Conservation (phyloP, 2,888 invertebrate species). For the Dyspetes luteomarginatus region DNA sequence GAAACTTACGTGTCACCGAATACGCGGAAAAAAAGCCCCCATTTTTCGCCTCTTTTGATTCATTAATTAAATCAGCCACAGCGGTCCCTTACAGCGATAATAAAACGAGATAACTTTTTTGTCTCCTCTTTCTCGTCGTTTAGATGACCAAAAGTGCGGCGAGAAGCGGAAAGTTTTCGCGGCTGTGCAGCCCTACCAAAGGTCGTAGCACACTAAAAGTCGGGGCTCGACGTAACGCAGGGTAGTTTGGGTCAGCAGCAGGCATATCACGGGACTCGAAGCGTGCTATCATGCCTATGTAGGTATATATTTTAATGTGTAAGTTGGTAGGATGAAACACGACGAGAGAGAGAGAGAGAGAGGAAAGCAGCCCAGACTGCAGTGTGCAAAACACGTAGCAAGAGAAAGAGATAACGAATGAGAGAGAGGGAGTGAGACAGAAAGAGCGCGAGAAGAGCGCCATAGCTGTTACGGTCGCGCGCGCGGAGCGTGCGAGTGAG, state of each 20-base stretch:
- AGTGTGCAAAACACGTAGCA: constrained; percentile 6
- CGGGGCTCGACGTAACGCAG: background rate
- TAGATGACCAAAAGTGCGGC: background rate
- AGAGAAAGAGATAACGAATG: background rate
- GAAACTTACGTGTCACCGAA: no score
- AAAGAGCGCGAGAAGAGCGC: constrained; percentile 2
- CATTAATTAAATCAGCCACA: no score
- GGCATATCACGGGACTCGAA: constrained; percentile 4
- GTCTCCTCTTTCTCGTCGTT: background rate
- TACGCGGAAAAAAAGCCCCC: no score
- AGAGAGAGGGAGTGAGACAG: background rate
- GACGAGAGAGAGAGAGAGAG: constrained; percentile 15
- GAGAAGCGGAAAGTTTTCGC: background rate
- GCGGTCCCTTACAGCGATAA: no score
- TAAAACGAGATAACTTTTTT: no score
- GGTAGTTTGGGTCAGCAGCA: constrained; percentile 8
- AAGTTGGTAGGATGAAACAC: constrained; percentile 24
- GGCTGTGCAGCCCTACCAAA: background rate
- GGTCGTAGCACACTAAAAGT: background rate
- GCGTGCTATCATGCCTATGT: background rate
- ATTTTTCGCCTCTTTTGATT: no score
- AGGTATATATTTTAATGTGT: constrained; percentile 1
- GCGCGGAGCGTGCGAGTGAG: constrained; percentile 8
- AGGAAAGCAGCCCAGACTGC: background rate
- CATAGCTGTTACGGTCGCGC: no score